Evolutionary conservation across 2,797 vertebrate species (phyloP).

Genomic region (Lophius americanus): DNA sequence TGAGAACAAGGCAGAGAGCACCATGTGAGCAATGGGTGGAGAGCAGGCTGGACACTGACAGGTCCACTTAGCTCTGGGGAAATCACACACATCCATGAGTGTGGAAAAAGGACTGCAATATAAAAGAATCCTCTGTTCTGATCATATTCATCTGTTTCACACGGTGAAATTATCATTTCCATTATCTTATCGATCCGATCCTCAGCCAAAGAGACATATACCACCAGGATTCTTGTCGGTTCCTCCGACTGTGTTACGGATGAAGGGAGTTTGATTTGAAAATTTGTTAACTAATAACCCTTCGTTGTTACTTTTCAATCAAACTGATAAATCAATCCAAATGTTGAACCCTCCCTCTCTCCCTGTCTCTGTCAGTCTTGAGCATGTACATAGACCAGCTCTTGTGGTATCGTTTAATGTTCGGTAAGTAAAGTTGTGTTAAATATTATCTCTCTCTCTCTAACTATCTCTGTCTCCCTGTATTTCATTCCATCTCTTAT

Average conservation of each 20-base stretch:
- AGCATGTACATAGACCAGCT: too few relatives aligned
- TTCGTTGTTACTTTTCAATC: constrained; percentile 25
- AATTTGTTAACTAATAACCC: too few relatives aligned
- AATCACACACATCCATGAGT: constrained; percentile 63
- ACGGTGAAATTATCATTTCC: constrained; percentile 38
- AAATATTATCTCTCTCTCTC: too few relatives aligned
- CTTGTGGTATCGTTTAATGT: too few relatives aligned
- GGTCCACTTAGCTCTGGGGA: constrained; percentile 61
- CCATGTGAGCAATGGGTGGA: constrained; percentile 44
- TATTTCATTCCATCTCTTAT: too few relatives aligned
- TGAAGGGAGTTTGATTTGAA: background rate
- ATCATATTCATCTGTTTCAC: constrained; percentile 44
- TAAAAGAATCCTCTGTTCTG: constrained; percentile 40
- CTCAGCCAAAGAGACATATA: constrained; percentile 29
- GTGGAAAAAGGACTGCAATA: constrained; percentile 66
- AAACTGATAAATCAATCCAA: constrained; percentile 33
- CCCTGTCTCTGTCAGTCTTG: too few relatives aligned
- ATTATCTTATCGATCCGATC: constrained; percentile 48
- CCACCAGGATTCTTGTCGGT: background rate
- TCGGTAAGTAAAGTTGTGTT: too few relatives aligned
- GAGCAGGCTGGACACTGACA: constrained; percentile 60
- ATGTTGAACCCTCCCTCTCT: background rate
- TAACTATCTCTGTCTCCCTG: too few relatives aligned
- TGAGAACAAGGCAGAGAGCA: constrained; percentile 49
- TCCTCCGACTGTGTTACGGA: constrained; percentile 7